Evolutionary conservation across 2,888 invertebrate genomes (phyloP), one percentile per base, ranked within the genome.

Genomic region (Cheilosia pagana): DNA sequence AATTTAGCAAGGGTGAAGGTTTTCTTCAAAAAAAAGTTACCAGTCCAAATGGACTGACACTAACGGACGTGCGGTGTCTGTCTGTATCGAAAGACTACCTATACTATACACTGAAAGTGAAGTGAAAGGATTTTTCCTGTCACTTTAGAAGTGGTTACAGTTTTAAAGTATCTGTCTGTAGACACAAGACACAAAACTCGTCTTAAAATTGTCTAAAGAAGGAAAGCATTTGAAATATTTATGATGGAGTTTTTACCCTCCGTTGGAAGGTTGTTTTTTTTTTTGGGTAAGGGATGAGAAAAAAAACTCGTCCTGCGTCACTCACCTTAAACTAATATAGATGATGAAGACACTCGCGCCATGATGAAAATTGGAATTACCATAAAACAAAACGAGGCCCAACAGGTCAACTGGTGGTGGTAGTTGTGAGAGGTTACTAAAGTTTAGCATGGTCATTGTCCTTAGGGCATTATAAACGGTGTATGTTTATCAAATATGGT

Each of bases 361-460:
- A 63, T 52, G 57, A 74, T 74, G 52, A 52, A 41, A 43, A 31
- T 50, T 23, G 21, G 60, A 78, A 83, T 74, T 74, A 55, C n/a
- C 43, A 81, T 62, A 53, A 50, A 78, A 62, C 67, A 70, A 53
- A 67, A 41, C 16, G 16, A 60, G 71, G 75, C 85, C 75, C 67
- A 67, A 31, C 59, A 60, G 68, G 79, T 71, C 65, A 71, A 75
- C 19, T 35, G 41, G 52, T 55, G 48, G 23, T 59, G 57, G 35
- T 3, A 14, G 55, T 67, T 67, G 60, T 72, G 65, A 71, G 59
- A 81, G 81, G 79, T 71, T 50, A 79, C 50, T 41, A 82, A 77
- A 79, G 75, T 81, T 85, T 79, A 60, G 16, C 75, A 41, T 57
- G 75, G 67, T 75, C 85, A 67, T 71, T 85, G 81, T 75, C 81